These are phyloP conservation scores for Carcinoscorpius rotundicauda DNA, from an alignment of 1,140 invertebrate genomes.

Conservation along the genomic window DNA sequence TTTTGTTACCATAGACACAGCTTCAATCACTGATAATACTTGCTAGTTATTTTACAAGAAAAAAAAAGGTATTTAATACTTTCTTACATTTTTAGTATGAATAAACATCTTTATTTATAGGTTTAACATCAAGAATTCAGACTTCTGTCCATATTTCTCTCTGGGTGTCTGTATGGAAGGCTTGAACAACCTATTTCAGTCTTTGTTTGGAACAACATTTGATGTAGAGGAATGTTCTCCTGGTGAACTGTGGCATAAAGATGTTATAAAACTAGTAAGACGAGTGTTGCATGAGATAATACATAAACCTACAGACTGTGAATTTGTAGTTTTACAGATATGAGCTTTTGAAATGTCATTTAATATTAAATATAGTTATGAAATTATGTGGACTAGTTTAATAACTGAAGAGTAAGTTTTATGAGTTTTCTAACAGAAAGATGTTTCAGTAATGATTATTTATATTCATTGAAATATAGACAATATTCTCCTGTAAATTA, in stretches of 20 bases:
- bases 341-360: not conserved
- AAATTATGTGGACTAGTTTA: constrained; percentile 1
- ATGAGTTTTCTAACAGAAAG: too few species aligned
- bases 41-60: too few species aligned
- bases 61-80: too few species aligned
- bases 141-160: constrained; percentile 82
- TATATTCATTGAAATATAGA: too few species aligned
- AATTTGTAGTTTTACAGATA: too few species aligned
- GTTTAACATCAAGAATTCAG: constrained; percentile 33
- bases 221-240: constrained; percentile 50
- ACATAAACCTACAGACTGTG: too few species aligned
- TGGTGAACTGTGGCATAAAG: constrained; percentile 71
- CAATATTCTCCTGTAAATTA: too few species aligned
- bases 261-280: constrained; percentile 41
- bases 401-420: too few species aligned
- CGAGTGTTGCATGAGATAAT: too few species aligned
- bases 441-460: too few species aligned
- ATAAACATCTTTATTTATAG: not conserved
- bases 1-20: too few species aligned
- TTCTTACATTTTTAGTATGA: constrained; percentile 3
- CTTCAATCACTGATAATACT: too few species aligned
- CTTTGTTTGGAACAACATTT: constrained; percentile 65
- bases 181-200: constrained; percentile 66
- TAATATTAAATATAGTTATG: not conserved
- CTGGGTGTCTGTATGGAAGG: constrained; percentile 93